Base-by-base conservation (phyloP, 1,140 invertebrate species). In the Antheraea pernyi region DNA sequence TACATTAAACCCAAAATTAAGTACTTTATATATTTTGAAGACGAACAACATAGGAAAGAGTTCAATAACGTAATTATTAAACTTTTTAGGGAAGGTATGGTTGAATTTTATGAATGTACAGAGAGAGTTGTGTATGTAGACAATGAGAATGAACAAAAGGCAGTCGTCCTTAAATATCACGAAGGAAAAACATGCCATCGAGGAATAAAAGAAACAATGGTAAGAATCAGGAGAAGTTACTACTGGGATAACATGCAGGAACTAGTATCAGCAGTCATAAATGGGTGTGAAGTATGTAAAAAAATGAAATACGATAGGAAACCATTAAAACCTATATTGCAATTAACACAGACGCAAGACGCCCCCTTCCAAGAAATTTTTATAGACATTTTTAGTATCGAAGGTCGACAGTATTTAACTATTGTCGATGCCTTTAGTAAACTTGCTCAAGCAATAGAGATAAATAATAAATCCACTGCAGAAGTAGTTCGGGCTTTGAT, bases 291-390 rank as follows among this genome's bases (percentile, higher is more conserved):
- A 6, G 5, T 6, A 70, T 39, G 53, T 67, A 72, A 46, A 67
- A 16, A 37, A 79, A 79, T 80, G 71, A 79, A 82, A 46, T 79
- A 80, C 48, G 78, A 82, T 22, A 70, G 78, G 18, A 80, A 75
- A 30, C 71, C 76, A 60, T 5, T 59, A 39, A 39, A 39, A 9
- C 37, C 37, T 9, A 39, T 39, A 39, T 39, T 39, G 9, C 37
- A 39, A 39, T 9, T 39, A 6, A 39, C 37, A 5, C 37, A 39
- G 9, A 39, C 37, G 9, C 37, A 39, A 9, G 9, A 9, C 9
- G 37, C 37, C 37, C 37, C 37, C 9, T 39, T 39, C 9, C 37
- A 39, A 39, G 37, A 39, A 9, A 39, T 39, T 6, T 39, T 39
- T 9, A 39, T 39, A 6, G 37, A 39, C 37, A 39, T 39, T 9